A percentile compares a stretch with the other conserved stretches of the same genome.
These are phyloP conservation scores for Bufo bufo DNA, from an alignment of 2,113 vertebrate species.

Conservation along the genomic window DNA sequence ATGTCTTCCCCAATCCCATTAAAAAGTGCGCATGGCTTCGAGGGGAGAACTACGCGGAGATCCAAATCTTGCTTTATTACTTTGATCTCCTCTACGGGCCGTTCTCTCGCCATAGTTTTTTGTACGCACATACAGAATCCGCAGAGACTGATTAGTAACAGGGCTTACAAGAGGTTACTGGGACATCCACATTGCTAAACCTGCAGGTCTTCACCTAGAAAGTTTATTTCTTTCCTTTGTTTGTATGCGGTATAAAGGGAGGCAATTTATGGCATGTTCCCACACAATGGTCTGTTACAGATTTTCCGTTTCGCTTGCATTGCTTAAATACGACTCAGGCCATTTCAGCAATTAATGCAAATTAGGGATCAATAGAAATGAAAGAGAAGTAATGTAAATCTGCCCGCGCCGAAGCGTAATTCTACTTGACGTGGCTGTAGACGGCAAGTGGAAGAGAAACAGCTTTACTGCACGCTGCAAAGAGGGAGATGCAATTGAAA, in stretches of 20 bases:
- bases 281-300: background rate
- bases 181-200: background rate
- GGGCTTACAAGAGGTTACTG: background rate
- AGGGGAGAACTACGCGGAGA: background rate
- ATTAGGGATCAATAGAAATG: background rate
- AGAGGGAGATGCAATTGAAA: background rate
- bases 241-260: background rate
- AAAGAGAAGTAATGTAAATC: background rate
- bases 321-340: background rate
- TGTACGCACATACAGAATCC: background rate
- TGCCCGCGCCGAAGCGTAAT: background rate
- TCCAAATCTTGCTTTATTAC: constrained; percentile 9
- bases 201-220: background rate
- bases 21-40: background rate
- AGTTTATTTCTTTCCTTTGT: background rate
- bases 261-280: background rate
- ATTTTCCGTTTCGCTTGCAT: background rate
- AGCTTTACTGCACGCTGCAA: background rate
- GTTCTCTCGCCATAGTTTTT: background rate
- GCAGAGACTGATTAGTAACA: background rate
- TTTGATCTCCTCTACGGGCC: background rate
- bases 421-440: background rate
- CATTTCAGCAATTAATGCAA: background rate
- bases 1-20: background rate
- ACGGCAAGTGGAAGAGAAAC: background rate